Percentiles rank a stretch among this genome's conserved stretches.
Conservation (phyloP, 2,888 invertebrate genomes). For the Metopia argyrocephala region DNA sequence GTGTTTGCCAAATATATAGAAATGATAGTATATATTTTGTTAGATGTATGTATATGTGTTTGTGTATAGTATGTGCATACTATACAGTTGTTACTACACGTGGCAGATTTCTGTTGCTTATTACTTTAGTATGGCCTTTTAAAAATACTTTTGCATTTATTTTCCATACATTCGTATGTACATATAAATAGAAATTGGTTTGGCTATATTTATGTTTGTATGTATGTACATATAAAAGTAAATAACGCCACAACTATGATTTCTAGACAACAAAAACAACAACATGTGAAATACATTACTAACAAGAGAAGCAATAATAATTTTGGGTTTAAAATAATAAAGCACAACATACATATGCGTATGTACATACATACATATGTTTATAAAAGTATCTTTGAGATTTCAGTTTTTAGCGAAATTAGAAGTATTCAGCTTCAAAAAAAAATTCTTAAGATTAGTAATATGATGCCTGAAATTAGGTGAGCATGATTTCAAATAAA, state of each 20-base stretch:
- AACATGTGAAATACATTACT: neutral
- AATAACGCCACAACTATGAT: slow-evolving; percentile 5
- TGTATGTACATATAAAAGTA: neutral
- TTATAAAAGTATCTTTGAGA: neutral
- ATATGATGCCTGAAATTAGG: too few species aligned
- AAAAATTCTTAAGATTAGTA: too few species aligned
- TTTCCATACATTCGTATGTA: too few species aligned
- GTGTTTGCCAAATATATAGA: neutral
- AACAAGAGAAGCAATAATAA: slow-evolving; percentile 3
- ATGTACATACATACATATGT: neutral
- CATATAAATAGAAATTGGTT: neutral
- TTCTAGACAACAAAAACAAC: slow-evolving; percentile 2
- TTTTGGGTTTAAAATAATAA: slow-evolving; percentile 23
- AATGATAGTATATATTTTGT: neutral
- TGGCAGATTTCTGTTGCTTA: slow-evolving; percentile 35
- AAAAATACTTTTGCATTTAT: slow-evolving; percentile 1
- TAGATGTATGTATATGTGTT: neutral
- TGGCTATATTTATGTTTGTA: neutral
- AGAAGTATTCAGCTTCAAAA: too few species aligned
- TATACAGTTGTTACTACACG: slow-evolving; percentile 20
- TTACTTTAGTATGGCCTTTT: slow-evolving; percentile 36
- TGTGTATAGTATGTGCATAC: neutral
- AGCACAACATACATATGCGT: neutral
- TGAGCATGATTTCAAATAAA: too few species aligned
- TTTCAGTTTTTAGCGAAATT: too few species aligned